These are phyloP conservation scores for Ecliptopera silaceata DNA, from an alignment of 2,888 invertebrate genomes.

Conservation along the genomic window DNA sequence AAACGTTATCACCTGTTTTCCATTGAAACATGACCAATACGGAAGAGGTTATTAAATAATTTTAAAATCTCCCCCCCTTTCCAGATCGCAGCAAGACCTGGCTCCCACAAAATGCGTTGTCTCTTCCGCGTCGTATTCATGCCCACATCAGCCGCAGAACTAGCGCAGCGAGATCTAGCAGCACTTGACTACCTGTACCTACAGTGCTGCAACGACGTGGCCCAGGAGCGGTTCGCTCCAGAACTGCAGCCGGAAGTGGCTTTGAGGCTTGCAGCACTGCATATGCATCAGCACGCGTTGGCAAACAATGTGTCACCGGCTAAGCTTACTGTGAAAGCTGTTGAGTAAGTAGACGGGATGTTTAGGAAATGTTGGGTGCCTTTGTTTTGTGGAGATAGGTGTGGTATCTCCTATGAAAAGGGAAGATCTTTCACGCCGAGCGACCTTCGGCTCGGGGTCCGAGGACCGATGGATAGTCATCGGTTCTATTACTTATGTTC, in stretches of 20 bases:
- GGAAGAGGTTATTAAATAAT: no score
- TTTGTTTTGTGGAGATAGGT: no score
- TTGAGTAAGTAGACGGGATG: slow-evolving; percentile 87
- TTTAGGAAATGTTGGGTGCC: no score
- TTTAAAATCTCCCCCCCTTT: slow-evolving; percentile 13
- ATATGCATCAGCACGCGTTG: slow-evolving; percentile 94
- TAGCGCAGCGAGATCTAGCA: slow-evolving; percentile 91
- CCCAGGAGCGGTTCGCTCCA: slow-evolving; percentile 94
- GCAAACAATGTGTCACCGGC: slow-evolving; percentile 90
- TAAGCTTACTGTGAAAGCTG: slow-evolving; percentile 92
- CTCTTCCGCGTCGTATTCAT: slow-evolving; percentile 95
- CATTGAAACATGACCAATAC: no score
- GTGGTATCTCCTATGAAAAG: no score
- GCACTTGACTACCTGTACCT: slow-evolving; percentile 95
- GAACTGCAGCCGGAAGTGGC: slow-evolving; percentile 94
- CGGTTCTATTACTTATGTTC: no score
- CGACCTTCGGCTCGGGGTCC: no score
- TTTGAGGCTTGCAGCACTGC: slow-evolving; percentile 92
- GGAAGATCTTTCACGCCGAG: no score
- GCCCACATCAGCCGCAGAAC: slow-evolving; percentile 91
- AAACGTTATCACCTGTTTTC: no score
- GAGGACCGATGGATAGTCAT: no score
- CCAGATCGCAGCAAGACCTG: slow-evolving; percentile 95
- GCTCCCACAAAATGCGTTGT: slow-evolving; percentile 94
- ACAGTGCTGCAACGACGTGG: slow-evolving; percentile 97